Evolutionary conservation across 1,140 invertebrate species (phyloP).

Genomic region (Magallana angulata): DNA sequence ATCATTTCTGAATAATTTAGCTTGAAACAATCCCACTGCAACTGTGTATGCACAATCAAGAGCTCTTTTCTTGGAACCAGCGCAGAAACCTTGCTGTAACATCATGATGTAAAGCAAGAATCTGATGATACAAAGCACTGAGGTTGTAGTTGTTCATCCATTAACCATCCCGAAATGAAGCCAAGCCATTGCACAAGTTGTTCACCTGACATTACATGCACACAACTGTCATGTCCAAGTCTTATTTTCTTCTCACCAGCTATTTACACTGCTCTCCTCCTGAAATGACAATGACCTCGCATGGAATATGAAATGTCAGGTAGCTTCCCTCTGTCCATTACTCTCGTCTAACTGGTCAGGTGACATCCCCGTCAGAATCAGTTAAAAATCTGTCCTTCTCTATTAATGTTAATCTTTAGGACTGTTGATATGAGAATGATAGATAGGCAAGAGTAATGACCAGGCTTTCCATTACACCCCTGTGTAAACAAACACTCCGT

Average conservation of each 20-base stretch:
- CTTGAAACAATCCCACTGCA: neutral
- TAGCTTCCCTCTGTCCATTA: neutral
- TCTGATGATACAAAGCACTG: neutral
- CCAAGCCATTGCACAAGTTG: neutral
- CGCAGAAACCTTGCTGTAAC: neutral
- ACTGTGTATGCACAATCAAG: slow-evolving; percentile 8
- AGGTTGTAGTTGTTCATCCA: neutral
- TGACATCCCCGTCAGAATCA: neutral
- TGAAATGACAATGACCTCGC: neutral
- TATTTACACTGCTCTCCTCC: slow-evolving; percentile 8
- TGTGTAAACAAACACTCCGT: neutral
- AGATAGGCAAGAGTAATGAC: neutral
- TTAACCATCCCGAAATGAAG: neutral
- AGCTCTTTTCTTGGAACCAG: slow-evolving; percentile 14
- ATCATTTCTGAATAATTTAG: slow-evolving; percentile 9
- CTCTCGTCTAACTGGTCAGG: neutral
- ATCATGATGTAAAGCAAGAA: neutral
- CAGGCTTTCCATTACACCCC: neutral
- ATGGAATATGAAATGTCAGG: neutral
- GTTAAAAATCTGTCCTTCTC: slow-evolving; percentile 9
- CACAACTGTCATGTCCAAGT: neutral
- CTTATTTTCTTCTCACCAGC: neutral
- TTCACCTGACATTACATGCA: slow-evolving; percentile 8
- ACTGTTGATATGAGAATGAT: neutral
- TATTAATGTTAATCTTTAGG: neutral